A percentile compares a stretch with the other conserved stretches of the same genome.
Evolutionary conservation across 2,113 vertebrate genomes (phyloP).

Genomic region (Epinephelus fuscoguttatus): DNA sequence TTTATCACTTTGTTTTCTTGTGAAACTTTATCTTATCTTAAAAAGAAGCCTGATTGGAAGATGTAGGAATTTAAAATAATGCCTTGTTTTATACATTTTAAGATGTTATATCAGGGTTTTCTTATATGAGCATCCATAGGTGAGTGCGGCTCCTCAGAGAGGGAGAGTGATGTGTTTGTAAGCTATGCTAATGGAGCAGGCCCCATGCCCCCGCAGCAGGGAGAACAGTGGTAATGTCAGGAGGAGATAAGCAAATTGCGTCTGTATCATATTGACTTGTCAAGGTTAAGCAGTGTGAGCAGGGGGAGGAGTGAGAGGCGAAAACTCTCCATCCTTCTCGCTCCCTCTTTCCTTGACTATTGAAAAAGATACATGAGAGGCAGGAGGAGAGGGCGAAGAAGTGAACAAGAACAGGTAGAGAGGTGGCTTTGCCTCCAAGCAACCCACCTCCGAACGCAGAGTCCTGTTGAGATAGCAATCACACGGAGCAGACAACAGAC

Average conservation of each 20-base stretch:
- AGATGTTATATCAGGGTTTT: slow-evolving; percentile 1
- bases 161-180: slow-evolving; percentile 78
- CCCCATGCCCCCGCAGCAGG: slow-evolving; percentile 75
- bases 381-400: slow-evolving; percentile 30
- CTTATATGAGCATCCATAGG: slow-evolving; percentile 14
- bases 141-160: slow-evolving; percentile 38
- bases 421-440: slow-evolving; percentile 45
- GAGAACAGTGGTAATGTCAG: slow-evolving; percentile 83
- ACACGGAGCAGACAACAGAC: slow-evolving; percentile 61
- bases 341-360: slow-evolving; percentile 65
- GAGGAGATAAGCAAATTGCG: slow-evolving; percentile 86
- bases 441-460: slow-evolving; percentile 37
- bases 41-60: background rate
- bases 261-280: slow-evolving; percentile 85
- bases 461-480: slow-evolving; percentile 66
- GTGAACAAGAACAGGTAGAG: slow-evolving; percentile 37
- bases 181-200: slow-evolving; percentile 80
- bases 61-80: background rate
- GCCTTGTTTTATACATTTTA: slow-evolving; percentile 12
- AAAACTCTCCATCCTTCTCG: slow-evolving; percentile 63
- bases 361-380: slow-evolving; percentile 60
- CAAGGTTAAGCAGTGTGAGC: slow-evolving; percentile 85
- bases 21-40: slow-evolving; percentile 8
- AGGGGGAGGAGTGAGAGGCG: slow-evolving; percentile 65
- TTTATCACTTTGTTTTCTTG: slow-evolving; percentile 3